phyloP scores from a whole-genome alignment of 2,113 vertebrate genomes.

The Cottus gobio region DNA sequence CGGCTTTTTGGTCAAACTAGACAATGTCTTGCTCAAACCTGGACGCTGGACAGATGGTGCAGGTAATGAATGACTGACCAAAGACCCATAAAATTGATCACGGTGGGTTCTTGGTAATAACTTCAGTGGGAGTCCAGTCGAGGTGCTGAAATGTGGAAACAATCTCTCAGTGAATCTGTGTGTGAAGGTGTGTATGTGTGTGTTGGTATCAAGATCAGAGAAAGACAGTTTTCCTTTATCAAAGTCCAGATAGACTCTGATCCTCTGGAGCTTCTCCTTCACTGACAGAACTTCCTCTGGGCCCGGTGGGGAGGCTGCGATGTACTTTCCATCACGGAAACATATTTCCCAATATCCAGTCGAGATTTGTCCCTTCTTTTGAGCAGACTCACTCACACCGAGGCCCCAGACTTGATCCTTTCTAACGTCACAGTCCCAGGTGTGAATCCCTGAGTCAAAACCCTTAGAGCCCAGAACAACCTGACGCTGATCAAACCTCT shows the following conservation, averaged over 20 bases:
- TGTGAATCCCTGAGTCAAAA: constrained; percentile 41
- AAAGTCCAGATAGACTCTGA: constrained; percentile 53
- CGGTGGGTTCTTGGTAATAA: too few relatives aligned
- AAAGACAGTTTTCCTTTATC: constrained; percentile 38
- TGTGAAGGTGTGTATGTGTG: constrained; percentile 58
- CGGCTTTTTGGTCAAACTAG: too few relatives aligned
- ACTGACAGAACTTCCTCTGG: constrained; percentile 16
- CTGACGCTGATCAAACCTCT: not conserved
- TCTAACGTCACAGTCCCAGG: constrained; percentile 23
- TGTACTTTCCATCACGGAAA: not conserved
- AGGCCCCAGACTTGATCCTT: not conserved
- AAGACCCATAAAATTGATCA: too few relatives aligned
- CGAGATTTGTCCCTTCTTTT: too few relatives aligned
- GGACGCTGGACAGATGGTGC: too few relatives aligned
- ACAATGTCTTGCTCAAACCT: too few relatives aligned
- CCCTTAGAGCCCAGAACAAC: constrained; percentile 35
- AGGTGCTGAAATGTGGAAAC: too few relatives aligned
- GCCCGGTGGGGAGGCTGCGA: not conserved
- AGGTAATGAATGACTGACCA: too few relatives aligned
- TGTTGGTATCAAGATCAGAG: constrained; percentile 19
- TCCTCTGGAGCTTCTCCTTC: not conserved
- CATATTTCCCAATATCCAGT: not conserved
- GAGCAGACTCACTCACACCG: not conserved
- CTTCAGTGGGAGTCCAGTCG: too few relatives aligned
- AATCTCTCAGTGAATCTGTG: constrained; percentile 53